Evolutionary conservation across 2,797 vertebrate genomes (phyloP).

Genomic region (Crypturellus tataupa): DNA sequence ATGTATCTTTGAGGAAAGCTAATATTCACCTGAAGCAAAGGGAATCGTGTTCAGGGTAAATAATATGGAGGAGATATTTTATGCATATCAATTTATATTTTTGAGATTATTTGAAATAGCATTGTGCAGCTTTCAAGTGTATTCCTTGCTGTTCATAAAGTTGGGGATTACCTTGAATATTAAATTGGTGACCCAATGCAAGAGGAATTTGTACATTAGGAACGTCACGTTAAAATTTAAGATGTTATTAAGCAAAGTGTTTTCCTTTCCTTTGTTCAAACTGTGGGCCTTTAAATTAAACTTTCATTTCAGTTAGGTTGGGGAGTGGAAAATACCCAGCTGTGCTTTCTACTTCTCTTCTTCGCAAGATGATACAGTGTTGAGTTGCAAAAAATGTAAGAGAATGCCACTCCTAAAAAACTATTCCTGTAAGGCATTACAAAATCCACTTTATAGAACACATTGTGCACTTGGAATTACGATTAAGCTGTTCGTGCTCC

Average conservation of each 20-base stretch:
- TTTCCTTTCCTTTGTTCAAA: constrained; percentile 40
- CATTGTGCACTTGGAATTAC: constrained; percentile 52
- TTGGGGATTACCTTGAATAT: not conserved
- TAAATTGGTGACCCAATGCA: not conserved
- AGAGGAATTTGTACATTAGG: not conserved
- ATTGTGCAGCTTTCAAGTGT: not conserved
- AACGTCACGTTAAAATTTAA: constrained; percentile 36
- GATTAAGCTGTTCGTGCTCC: constrained; percentile 6
- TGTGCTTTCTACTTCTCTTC: constrained; percentile 13
- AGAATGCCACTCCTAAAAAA: constrained; percentile 42
- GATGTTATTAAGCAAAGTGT: not conserved
- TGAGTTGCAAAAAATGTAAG: constrained; percentile 23
- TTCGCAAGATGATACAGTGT: constrained; percentile 51
- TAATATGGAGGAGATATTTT: not conserved
- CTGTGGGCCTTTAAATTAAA: constrained; percentile 1
- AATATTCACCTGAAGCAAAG: constrained; percentile 5
- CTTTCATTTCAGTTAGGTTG: not conserved
- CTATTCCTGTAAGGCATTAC: constrained; percentile 55
- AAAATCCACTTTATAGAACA: constrained; percentile 62
- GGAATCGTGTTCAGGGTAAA: constrained; percentile 3
- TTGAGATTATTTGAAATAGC: constrained; percentile 5
- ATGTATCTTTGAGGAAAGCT: constrained; percentile 19
- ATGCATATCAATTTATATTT: not conserved
- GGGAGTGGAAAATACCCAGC: not conserved
- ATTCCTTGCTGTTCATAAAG: not conserved